phyloP scores from a whole-genome alignment of 2,888 invertebrate species.

The Oithona nana region DNA sequence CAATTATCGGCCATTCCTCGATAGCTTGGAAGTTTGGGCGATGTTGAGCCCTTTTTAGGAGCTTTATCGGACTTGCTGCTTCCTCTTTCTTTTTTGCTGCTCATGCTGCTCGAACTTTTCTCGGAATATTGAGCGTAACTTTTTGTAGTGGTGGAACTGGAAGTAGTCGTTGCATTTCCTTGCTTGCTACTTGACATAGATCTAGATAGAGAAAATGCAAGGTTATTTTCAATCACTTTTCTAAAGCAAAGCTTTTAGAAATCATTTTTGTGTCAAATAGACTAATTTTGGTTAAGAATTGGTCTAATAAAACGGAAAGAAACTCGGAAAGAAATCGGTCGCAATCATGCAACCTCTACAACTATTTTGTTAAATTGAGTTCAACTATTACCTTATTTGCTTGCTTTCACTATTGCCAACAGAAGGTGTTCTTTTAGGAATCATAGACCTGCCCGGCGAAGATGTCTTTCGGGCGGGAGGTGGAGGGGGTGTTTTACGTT shows the following conservation, averaged over 20 bases:
- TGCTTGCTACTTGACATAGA: too few relatives aligned
- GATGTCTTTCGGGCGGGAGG: background rate
- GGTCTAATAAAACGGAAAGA: too few relatives aligned
- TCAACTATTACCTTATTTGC: too few relatives aligned
- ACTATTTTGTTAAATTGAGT: too few relatives aligned
- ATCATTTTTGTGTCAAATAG: too few relatives aligned
- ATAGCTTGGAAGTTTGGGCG: background rate
- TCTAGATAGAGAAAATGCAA: too few relatives aligned
- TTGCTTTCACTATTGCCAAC: background rate
- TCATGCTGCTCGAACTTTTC: background rate
- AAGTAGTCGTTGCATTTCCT: background rate
- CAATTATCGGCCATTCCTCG: constrained; percentile 16
- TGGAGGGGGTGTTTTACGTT: background rate
- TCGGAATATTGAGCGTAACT: background rate
- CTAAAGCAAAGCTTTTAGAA: too few relatives aligned
- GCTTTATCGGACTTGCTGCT: background rate
- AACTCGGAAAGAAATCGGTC: too few relatives aligned
- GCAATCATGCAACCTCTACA: too few relatives aligned
- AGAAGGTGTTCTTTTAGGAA: background rate
- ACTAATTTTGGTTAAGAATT: too few relatives aligned
- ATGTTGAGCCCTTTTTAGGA: background rate
- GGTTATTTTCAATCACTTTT: too few relatives aligned
- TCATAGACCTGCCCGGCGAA: background rate
- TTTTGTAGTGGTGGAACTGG: background rate
- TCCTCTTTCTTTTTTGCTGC: too few relatives aligned